Percentiles rank a stretch among this genome's conserved stretches.
These are phyloP conservation scores for Cyrtodaria siliqua DNA, from an alignment of 2,888 invertebrate genomes.

Conservation along the genomic window DNA sequence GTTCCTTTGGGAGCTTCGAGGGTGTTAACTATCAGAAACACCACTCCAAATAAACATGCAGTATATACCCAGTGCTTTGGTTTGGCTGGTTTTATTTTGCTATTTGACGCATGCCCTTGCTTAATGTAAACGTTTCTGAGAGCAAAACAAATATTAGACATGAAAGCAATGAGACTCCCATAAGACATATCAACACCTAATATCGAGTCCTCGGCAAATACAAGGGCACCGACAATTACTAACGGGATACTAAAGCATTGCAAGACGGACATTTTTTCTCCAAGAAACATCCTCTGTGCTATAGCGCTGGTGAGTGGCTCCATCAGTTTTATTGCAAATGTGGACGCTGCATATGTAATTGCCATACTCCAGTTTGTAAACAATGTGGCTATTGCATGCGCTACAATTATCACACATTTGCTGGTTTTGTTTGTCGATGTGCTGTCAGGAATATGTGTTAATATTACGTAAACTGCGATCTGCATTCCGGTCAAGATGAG, in stretches of 20 bases:
- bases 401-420: neutral
- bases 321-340: slow-evolving; percentile 68
- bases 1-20: too few species aligned
- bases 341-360: slow-evolving; percentile 61
- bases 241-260: slow-evolving; percentile 53
- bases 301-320: slow-evolving; percentile 66
- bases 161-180: slow-evolving; percentile 58
- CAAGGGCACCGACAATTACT: slow-evolving; percentile 58
- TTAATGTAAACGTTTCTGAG: slow-evolving; percentile 65
- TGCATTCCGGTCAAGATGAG: neutral
- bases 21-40: too few species aligned
- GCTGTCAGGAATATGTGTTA: neutral
- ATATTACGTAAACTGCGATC: neutral
- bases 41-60: too few species aligned
- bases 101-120: slow-evolving; percentile 12
- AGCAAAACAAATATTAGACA: slow-evolving; percentile 64
- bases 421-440: neutral
- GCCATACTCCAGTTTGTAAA: slow-evolving; percentile 67
- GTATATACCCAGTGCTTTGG: too few species aligned
- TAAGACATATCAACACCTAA: slow-evolving; percentile 17
- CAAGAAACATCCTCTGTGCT: slow-evolving; percentile 46
- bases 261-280: slow-evolving; percentile 28
- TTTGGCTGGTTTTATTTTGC: neutral
- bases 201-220: slow-evolving; percentile 47
- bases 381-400: slow-evolving; percentile 59